These are phyloP conservation scores for Rhodophaea formosa DNA, from an alignment of 2,888 invertebrate genomes.

Conservation along the genomic window DNA sequence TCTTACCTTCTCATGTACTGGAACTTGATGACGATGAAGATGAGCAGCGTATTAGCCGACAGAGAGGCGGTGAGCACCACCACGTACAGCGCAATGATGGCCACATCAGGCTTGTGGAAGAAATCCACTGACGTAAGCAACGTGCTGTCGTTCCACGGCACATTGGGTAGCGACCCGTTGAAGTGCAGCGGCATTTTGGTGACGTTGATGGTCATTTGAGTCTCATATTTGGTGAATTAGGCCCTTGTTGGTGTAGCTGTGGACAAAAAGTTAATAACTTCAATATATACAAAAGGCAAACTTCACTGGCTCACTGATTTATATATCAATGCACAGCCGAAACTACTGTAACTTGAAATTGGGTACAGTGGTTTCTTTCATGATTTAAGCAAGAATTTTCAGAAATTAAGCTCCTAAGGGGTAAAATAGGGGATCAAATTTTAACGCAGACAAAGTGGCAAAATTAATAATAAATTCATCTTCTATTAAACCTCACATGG, in stretches of 20 bases:
- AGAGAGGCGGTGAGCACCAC: slow-evolving; percentile 84
- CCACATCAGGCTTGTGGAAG: slow-evolving; percentile 66
- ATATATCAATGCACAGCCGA: too few relatives aligned
- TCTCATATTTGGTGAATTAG: slow-evolving; percentile 15
- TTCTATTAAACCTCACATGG: too few relatives aligned
- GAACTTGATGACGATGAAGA: slow-evolving; percentile 86
- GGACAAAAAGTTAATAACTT: not conserved
- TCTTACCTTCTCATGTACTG: slow-evolving; percentile 87
- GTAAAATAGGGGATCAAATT: too few relatives aligned
- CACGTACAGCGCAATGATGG: slow-evolving; percentile 84
- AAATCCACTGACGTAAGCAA: slow-evolving; percentile 52
- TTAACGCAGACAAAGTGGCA: too few relatives aligned
- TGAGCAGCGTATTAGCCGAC: slow-evolving; percentile 84
- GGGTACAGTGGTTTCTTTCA: too few relatives aligned
- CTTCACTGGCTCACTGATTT: too few relatives aligned
- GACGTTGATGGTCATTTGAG: not conserved
- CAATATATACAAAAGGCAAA: too few relatives aligned
- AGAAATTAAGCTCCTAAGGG: too few relatives aligned
- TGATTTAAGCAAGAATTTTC: too few relatives aligned
- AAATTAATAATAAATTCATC: too few relatives aligned
- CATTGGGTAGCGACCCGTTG: slow-evolving; percentile 36
- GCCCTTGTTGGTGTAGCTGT: not conserved
- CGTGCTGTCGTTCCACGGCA: slow-evolving; percentile 46
- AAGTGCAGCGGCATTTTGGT: slow-evolving; percentile 37
- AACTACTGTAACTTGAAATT: too few relatives aligned